Evolutionary conservation across 2,113 vertebrate species (phyloP), one percentile per base, ranked within the genome.

Genomic region (Scolopax mira): DNA sequence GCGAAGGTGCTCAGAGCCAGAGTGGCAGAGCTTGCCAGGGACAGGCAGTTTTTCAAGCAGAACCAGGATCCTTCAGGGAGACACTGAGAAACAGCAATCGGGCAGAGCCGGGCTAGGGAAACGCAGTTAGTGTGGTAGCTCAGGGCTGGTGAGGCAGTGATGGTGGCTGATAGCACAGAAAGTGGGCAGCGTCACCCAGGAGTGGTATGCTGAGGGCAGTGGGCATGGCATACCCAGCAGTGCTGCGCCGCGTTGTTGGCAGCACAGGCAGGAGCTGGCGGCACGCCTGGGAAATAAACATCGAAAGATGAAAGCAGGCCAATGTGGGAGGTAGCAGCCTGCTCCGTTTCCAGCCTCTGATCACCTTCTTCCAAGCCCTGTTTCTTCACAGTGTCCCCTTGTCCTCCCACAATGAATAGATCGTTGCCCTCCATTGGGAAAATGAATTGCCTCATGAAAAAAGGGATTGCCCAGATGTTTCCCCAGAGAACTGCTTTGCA

Each of bases 331-430:
- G 90, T 24, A 79, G 81, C 73, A 81, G 87, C 78, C 28, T 6
- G 77, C 80, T 91, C 6, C 1, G 41, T 88, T 94, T 94, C 94
- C 84, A 95, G 65, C 60, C 85, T 89, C 89, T 89, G 90, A 89
- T 87, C 93, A 95, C 90, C 93, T 94, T 89, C 89, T 91, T 69
- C 70, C 61, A 87, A 86, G 90, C 61, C 37, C 65, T 48, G 30
- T 78, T 80, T 93, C 86, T 71, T 84, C 79, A 84, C 67, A 78
- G 69, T 15, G 33, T 86, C 54, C 70, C 74, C 71, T 75, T 69
- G 77, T 93, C 55, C 79, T 83, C 61, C 39, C 48, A 64, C 51
- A 74, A n/a, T 21, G 79, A 64, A 78, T 13, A 28, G 64, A 85
- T 57, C 44, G 4, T 30, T 89, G 72, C 72, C 55, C 39, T 80